phyloP scores from a whole-genome alignment of 2,888 invertebrate species.

The Cerceris ruficornis region DNA sequence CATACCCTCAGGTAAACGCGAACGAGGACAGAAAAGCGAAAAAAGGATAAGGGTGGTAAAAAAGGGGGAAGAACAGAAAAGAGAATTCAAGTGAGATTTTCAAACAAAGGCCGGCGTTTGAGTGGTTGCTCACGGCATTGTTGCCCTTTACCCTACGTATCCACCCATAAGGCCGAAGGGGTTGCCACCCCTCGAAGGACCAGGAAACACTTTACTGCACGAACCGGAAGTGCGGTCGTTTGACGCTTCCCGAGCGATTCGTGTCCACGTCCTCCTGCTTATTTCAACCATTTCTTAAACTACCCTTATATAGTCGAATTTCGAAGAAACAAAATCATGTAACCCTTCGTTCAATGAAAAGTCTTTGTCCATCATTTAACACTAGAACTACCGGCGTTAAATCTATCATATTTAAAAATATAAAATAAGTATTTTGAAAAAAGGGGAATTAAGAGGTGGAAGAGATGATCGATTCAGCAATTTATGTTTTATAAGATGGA shows the following conservation, averaged over 20 bases:
- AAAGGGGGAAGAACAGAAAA: slow-evolving; percentile 40
- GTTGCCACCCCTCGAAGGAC: slow-evolving; percentile 49
- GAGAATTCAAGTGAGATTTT: slow-evolving; percentile 68
- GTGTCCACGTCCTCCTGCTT: slow-evolving; percentile 39
- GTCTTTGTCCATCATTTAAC: no score
- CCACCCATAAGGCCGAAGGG: slow-evolving; percentile 49
- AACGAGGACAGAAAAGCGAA: slow-evolving; percentile 31
- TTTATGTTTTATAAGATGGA: no score
- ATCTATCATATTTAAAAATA: no score
- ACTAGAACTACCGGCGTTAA: no score
- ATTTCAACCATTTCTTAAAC: slow-evolving; percentile 23
- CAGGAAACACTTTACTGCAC: slow-evolving; percentile 72
- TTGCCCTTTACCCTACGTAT: slow-evolving; percentile 74
- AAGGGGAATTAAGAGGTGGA: no score
- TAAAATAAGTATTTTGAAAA: no score
- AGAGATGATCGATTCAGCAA: no score
- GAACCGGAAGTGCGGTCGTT: slow-evolving; percentile 76
- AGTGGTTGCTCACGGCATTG: slow-evolving; percentile 77
- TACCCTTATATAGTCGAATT: not conserved
- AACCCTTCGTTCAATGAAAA: no score
- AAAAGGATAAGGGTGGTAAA: slow-evolving; percentile 37
- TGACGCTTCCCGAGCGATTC: slow-evolving; percentile 70
- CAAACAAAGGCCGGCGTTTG: slow-evolving; percentile 72
- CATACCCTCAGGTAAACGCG: not conserved
- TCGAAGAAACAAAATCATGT: no score